Evolutionary conservation across 2,113 vertebrate species (phyloP).

Genomic region (Theristicus caerulescens): DNA sequence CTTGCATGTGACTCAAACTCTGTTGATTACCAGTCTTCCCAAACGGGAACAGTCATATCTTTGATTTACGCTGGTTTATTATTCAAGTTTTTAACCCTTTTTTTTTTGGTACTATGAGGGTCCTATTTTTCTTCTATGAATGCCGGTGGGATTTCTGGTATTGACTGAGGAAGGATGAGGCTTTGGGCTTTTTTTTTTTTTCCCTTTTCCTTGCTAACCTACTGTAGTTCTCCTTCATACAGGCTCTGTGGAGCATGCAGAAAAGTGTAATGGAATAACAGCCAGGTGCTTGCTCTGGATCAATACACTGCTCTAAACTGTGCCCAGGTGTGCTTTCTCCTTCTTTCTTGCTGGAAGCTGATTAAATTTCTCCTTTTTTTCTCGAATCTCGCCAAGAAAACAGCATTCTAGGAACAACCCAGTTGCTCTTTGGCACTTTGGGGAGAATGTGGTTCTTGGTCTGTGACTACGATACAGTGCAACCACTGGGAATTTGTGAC

Average conservation of each 20-base stretch:
- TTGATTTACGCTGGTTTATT: neutral
- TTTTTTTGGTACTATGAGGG: neutral
- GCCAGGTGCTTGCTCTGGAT: neutral
- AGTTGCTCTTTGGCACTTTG: neutral
- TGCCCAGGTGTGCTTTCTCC: neutral
- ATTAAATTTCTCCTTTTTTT: neutral
- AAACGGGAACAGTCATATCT: neutral
- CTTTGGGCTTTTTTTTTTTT: neutral
- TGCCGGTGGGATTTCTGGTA: neutral
- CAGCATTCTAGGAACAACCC: neutral
- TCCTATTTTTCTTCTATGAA: neutral
- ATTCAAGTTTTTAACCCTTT: neutral
- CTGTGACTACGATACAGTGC: neutral
- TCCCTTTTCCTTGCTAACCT: neutral
- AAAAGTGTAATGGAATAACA: neutral
- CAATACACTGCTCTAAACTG: neutral
- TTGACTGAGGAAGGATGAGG: neutral
- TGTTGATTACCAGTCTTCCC: conserved; percentile 21
- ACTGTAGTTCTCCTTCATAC: neutral
- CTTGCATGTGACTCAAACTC: neutral
- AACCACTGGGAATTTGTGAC: neutral
- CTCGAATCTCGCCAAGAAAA: neutral
- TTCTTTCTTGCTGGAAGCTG: neutral
- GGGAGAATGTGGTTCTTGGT: neutral
- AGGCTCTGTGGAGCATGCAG: neutral